phyloP scores from a whole-genome alignment of 2,797 vertebrate genomes.

The Hyperoplus lanceolatus region DNA sequence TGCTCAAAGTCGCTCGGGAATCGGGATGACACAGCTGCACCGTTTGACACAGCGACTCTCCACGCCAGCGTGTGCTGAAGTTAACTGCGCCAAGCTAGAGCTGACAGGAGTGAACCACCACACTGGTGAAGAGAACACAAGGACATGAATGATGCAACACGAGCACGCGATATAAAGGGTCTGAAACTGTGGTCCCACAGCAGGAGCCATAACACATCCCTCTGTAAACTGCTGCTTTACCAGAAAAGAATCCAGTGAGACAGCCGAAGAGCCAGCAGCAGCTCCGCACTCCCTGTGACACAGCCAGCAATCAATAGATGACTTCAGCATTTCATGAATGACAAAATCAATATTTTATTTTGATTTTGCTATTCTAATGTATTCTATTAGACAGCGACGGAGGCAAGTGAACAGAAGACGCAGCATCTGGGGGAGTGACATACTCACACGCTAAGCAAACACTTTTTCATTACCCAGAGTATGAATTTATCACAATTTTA shows the following conservation, averaged over 20 bases:
- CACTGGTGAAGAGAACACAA: too few relatives aligned
- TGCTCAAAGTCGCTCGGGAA: too few relatives aligned
- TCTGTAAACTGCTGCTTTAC: slow-evolving; percentile 17
- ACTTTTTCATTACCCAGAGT: slow-evolving; percentile 13
- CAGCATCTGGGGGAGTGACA: background rate
- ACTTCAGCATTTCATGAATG: slow-evolving; percentile 88
- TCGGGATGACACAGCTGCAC: too few relatives aligned
- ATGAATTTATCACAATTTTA: slow-evolving; percentile 19
- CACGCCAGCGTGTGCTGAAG: too few relatives aligned
- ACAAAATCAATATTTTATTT: slow-evolving; percentile 90
- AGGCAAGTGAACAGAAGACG: slow-evolving; percentile 63
- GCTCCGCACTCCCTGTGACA: slow-evolving; percentile 84
- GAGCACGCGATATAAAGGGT: background rate
- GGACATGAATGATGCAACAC: too few relatives aligned
- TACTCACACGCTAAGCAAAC: slow-evolving; percentile 21
- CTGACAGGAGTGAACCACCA: too few relatives aligned
- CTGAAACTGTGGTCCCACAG: background rate
- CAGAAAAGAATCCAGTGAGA: slow-evolving; percentile 25
- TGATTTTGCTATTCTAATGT: slow-evolving; percentile 88
- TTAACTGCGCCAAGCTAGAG: too few relatives aligned
- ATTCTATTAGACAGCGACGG: slow-evolving; percentile 80
- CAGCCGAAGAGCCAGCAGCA: slow-evolving; percentile 66
- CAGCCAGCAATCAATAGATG: slow-evolving; percentile 88
- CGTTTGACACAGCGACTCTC: too few relatives aligned
- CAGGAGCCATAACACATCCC: background rate